Evolutionary conservation across 2,797 vertebrate genomes (phyloP).

Genomic region (Artibeus jamaicensis): DNA sequence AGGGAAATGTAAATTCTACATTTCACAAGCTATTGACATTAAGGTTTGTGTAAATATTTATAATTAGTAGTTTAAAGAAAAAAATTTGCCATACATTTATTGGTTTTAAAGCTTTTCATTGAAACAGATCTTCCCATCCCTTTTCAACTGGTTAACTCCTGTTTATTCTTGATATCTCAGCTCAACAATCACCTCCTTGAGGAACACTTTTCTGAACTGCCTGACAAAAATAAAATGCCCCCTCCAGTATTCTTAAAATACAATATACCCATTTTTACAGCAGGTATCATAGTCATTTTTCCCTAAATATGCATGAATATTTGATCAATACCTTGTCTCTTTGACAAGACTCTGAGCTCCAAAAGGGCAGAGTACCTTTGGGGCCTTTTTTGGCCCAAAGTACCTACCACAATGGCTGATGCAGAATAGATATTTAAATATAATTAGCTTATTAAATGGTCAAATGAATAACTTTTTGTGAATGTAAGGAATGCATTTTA

Average conservation of each 20-base stretch:
- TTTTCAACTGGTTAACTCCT: background rate
- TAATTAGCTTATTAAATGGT: background rate
- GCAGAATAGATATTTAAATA: background rate
- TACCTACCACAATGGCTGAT: background rate
- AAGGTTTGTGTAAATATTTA: background rate
- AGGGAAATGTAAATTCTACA: constrained; percentile 6
- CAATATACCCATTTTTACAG: background rate
- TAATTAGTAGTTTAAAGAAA: background rate
- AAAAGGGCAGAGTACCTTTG: too few relatives aligned
- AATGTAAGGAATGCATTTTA: background rate
- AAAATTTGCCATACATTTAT: background rate
- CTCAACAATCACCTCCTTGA: background rate
- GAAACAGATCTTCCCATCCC: background rate
- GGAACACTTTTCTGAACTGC: background rate
- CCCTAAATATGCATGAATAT: background rate
- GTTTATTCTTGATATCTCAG: background rate
- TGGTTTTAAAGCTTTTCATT: background rate
- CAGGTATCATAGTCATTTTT: background rate
- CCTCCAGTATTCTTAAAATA: background rate
- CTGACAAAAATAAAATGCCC: background rate
- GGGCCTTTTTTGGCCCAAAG: background rate
- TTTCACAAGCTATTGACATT: background rate
- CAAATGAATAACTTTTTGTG: background rate
- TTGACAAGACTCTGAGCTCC: background rate
- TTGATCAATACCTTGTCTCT: background rate